Base-by-base conservation (phyloP, 1,140 invertebrate genomes). In the Caenorhabditis elegans region DNA sequence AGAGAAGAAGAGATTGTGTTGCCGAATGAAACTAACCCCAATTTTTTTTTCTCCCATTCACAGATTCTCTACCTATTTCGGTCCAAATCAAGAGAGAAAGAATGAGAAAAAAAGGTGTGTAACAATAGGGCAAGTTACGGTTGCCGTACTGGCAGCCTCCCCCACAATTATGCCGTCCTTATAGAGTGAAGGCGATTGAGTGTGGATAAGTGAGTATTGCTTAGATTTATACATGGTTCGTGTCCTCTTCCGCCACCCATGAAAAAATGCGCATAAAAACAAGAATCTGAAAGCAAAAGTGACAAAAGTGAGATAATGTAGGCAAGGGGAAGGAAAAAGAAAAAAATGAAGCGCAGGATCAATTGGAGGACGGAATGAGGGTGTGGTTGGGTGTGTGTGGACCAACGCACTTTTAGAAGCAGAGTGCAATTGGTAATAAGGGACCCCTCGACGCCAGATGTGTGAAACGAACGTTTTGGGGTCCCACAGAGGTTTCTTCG, bases 101-200 rank as follows among this genome's bases (percentile, higher is more conserved):
- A 60, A 34, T 15, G 34, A 10, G 39, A 19, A 70, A 39, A 31
- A 60, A n/a, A 53, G 49, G 49, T 53, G 53, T 39, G 60, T 70
- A 70, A 39, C 31, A 70, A 70, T 70, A 70, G 60, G 60, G 34
- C 60, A 70, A 70, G 60, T 70, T 70, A 70, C 60, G 60, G 60
- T 70, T 70, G 60, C 19, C 55, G n/a, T n/a, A 22, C 60, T 11
- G 31, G 2, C 8, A 39, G n/a, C 39, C 39, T 15, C 39, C 34
- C 60, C 60, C 60, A 70, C 60, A 70, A 70, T 70, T 70, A 70
- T 70, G 60, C n/a, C 60, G 60, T 70, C 60, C 60, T 70, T 39
- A 70, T 70, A 26, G 28, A n/a, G 34, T 4, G 28, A 60, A 39
- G n/a, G 19, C 15, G 34, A 60, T 60, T 60, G 28, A 60, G 53